Base-by-base conservation (phyloP, 2,797 vertebrate genomes). In the Chromis chromis region DNA sequence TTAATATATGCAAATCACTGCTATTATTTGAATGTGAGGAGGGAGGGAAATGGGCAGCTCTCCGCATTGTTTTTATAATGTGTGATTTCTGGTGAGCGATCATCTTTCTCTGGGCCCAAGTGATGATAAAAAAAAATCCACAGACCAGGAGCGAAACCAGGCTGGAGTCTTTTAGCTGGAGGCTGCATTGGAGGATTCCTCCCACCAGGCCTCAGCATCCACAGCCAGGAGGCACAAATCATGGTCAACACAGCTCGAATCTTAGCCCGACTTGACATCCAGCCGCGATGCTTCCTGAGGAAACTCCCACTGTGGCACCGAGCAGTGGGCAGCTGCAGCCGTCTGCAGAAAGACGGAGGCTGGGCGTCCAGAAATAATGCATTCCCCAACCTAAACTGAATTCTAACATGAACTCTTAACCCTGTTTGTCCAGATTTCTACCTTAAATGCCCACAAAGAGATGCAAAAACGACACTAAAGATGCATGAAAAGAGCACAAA, bases 271-370 rank as follows among this genome's bases (percentile, higher is more conserved):
- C 63, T 36, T 0, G 44, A 3, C 10, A 1, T 31, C 88, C 83
- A 16, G 46, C 73, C 13, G 74, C 2, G 81, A 40, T 0, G 56
- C 70, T 77, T 90, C 87, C 85, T 81, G 53, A 31, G 59, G 66
- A 79, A 70, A 79, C 88, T 85, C 81, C 82, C 82, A 71, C 86
- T 72, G 78, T 53, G 82, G 36, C n/a, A 42, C 67, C 13, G 56
- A 87, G 57, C 72, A 79, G 75, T 70, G 65, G 6, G 74, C 88
- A 89, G 90, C 87, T 89, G 86, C 82, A 76, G 74, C 74, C 31
- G 6, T 75, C 81, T 68, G 79, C 25, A 1, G 24, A 58, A 25
- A 52, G 50, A n/a, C 10, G 4, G 65, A 58, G 72, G 64, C 44
- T 21, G 57, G 54, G 40, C 21, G 21, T 68, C 65, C 60, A 50